Evolutionary conservation across 2,113 vertebrate genomes (phyloP).

Genomic region (Plecturocebus donacophilus): DNA sequence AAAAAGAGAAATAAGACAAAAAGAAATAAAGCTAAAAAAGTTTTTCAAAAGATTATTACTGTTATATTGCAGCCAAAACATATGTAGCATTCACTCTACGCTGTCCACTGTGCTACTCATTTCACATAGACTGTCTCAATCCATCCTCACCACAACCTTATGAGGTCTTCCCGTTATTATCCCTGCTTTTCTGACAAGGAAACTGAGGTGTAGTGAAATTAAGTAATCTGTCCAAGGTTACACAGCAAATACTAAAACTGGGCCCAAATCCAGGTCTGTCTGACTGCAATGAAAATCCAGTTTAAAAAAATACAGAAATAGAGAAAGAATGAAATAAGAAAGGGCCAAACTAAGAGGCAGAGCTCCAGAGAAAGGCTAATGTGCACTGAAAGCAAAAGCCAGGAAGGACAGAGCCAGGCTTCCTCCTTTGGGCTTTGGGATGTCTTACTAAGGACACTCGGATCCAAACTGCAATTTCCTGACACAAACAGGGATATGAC

Average conservation of each 20-base stretch:
- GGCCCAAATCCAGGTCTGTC: not conserved
- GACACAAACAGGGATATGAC: accelerated
- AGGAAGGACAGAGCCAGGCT: not conserved
- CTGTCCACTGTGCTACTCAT: not conserved
- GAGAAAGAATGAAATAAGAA: not conserved
- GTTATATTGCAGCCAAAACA: not conserved
- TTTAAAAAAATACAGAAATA: not conserved
- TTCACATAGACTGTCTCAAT: not conserved
- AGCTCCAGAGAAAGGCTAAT: not conserved
- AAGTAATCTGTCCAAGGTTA: not conserved
- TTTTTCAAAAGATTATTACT: not conserved
- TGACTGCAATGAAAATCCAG: not conserved
- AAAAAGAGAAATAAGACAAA: too few species aligned
- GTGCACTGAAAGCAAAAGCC: not conserved
- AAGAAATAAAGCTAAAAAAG: not conserved
- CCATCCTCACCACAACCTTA: not conserved
- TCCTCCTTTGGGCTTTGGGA: not conserved
- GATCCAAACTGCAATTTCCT: not conserved
- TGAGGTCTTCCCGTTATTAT: not conserved
- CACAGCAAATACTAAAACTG: not conserved
- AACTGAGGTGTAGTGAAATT: not conserved
- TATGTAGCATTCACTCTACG: not conserved
- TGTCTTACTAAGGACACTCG: accelerated
- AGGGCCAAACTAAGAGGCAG: not conserved
- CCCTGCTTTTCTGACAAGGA: not conserved